Evolutionary conservation across 2,888 invertebrate species (phyloP).

Genomic region (Ophraella communa): DNA sequence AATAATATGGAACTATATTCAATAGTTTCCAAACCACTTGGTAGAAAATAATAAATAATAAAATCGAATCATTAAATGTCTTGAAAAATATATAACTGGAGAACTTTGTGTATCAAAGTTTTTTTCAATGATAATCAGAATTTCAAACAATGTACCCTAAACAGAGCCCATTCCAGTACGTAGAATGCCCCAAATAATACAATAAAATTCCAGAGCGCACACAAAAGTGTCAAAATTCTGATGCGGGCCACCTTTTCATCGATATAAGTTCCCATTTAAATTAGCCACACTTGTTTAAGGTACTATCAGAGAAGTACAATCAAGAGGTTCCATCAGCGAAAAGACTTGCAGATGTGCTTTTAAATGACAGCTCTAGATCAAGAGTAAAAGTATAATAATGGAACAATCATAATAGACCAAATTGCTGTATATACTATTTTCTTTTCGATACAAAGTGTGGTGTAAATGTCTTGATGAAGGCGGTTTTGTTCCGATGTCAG

Average conservation of each 20-base stretch:
- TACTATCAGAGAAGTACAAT: constrained; percentile 41
- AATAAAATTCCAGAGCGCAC: constrained; percentile 47
- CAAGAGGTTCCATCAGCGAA: constrained; percentile 14
- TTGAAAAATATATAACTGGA: neutral
- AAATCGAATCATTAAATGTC: no score
- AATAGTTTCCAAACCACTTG: no score
- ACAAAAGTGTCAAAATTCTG: constrained; percentile 48
- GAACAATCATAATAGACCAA: constrained; percentile 54
- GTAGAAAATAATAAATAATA: no score
- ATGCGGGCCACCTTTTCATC: constrained; percentile 45
- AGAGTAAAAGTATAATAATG: neutral
- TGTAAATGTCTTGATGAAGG: constrained; percentile 50
- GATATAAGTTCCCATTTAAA: constrained; percentile 48
- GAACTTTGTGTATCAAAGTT: neutral
- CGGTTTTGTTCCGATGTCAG: constrained; percentile 38
- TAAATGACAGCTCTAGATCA: constrained; percentile 46
- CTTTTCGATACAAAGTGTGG: constrained; percentile 52
- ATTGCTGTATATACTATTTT: constrained; percentile 55
- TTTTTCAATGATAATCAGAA: constrained; percentile 18
- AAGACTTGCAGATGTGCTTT: constrained; percentile 43
- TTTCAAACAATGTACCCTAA: constrained; percentile 13
- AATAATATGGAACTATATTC: no score
- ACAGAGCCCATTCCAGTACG: constrained; percentile 2
- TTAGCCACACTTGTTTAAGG: constrained; percentile 58
- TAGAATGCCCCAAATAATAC: constrained; percentile 10